phyloP scores from a whole-genome alignment of 1,140 invertebrate genomes.

The Drosophila ambigua region DNA sequence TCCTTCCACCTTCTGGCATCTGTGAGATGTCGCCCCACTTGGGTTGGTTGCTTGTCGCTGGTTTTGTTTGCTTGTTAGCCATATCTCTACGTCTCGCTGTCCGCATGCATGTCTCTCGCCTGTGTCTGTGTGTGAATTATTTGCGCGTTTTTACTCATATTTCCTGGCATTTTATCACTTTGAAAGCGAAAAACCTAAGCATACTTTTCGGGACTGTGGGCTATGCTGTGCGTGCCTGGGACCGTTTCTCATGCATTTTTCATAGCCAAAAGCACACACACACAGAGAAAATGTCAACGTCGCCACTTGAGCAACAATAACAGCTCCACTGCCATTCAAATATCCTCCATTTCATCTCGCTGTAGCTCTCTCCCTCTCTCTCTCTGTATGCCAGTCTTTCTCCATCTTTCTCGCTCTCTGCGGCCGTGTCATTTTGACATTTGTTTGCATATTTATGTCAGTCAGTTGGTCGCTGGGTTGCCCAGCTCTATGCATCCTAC shows the following conservation, averaged over 20 bases:
- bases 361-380: constrained; percentile 17
- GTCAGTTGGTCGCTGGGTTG: constrained; percentile 71
- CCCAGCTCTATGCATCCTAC: constrained; percentile 28
- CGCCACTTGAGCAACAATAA: constrained; percentile 74
- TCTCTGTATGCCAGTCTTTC: background rate
- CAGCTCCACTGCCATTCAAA: constrained; percentile 60
- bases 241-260: constrained; percentile 79
- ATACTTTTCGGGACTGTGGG: constrained; percentile 41
- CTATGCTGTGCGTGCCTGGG: constrained; percentile 51
- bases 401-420: constrained; percentile 10
- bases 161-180: constrained; percentile 60
- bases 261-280: constrained; percentile 50
- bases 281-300: constrained; percentile 66
- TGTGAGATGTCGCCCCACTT: constrained; percentile 63
- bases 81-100: constrained; percentile 15
- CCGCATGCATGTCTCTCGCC: constrained; percentile 8
- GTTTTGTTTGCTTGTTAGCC: constrained; percentile 37
- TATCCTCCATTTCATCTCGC: constrained; percentile 10
- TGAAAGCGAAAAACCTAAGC: constrained; percentile 49
- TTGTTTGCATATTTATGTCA: constrained; percentile 83
- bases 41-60: constrained; percentile 7
- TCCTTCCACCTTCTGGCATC: constrained; percentile 37
- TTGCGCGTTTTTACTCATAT: constrained; percentile 76
- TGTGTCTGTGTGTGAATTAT: constrained; percentile 64
- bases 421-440: constrained; percentile 76